phyloP scores from a whole-genome alignment of 2,113 vertebrate species.

The Cyprinodon variegatus region DNA sequence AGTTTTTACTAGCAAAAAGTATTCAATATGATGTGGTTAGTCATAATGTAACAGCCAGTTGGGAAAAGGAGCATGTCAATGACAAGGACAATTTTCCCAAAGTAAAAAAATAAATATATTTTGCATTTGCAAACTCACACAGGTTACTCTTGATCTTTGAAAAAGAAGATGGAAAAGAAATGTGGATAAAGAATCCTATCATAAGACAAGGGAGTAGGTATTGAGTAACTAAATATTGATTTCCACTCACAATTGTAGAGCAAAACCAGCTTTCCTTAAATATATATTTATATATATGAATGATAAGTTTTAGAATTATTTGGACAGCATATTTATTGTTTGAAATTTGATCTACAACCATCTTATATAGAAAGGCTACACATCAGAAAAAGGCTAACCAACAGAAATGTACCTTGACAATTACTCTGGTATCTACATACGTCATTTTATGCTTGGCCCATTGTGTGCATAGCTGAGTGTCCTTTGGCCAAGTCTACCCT shows the following conservation, averaged over 20 bases:
- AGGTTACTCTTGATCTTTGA: too few species aligned
- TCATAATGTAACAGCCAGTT: not conserved
- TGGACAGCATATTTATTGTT: not conserved
- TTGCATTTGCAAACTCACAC: not conserved
- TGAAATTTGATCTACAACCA: not conserved
- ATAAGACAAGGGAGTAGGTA: not conserved
- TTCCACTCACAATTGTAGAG: not conserved
- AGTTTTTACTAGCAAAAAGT: not conserved
- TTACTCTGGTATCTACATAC: conserved; percentile 38
- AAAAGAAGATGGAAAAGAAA: too few species aligned
- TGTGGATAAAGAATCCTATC: not conserved
- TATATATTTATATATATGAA: too few species aligned
- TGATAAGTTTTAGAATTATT: not conserved
- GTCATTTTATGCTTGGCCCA: conserved; percentile 43
- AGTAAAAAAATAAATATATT: not conserved
- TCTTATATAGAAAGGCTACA: not conserved
- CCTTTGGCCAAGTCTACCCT: conserved; percentile 60
- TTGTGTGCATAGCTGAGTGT: conserved; percentile 51
- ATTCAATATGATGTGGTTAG: not conserved
- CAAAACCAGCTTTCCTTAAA: not conserved
- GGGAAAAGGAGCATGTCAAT: not conserved
- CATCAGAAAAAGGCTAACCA: conserved; percentile 14
- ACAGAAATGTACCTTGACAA: conserved; percentile 35
- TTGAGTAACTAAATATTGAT: not conserved
- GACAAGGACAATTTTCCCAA: not conserved